Percentiles rank a stretch among this genome's conserved stretches.
Evolutionary conservation across 2,113 vertebrate species (phyloP).

Genomic region (Noctilio leporinus): DNA sequence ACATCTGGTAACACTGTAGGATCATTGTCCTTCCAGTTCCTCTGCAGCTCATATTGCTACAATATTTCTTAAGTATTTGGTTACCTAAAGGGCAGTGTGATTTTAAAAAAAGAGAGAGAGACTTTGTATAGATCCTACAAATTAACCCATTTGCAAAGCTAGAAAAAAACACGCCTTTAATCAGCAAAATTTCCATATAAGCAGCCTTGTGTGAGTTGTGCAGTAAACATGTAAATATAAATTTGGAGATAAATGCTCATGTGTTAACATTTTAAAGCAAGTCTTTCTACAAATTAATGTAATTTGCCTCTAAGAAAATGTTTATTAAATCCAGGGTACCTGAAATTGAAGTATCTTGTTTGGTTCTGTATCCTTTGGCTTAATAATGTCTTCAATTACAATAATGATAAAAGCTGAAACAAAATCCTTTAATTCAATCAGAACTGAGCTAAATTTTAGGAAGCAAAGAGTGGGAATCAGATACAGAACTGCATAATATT

Average conservation of each 20-base stretch:
- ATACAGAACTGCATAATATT: slow-evolving; percentile 71
- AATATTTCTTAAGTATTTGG: slow-evolving; percentile 92
- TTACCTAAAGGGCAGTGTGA: slow-evolving; percentile 89
- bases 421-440: slow-evolving; percentile 82
- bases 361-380: slow-evolving; percentile 72
- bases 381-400: slow-evolving; percentile 80
- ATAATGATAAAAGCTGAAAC: slow-evolving; percentile 80
- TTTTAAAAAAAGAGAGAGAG: slow-evolving; percentile 72
- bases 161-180: slow-evolving; percentile 73
- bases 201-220: slow-evolving; percentile 48
- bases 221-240: slow-evolving; percentile 44
- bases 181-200: slow-evolving; percentile 72
- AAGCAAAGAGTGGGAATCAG: slow-evolving; percentile 73
- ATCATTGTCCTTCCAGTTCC: slow-evolving; percentile 94
- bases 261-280: slow-evolving; percentile 50
- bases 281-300: slow-evolving; percentile 49
- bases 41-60: slow-evolving; percentile 88
- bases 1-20: slow-evolving; percentile 98
- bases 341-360: slow-evolving; percentile 75
- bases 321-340: slow-evolving; percentile 74
- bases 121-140: slow-evolving; percentile 79
- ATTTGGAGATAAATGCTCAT: slow-evolving; percentile 24
- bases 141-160: slow-evolving; percentile 77
- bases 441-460: slow-evolving; percentile 75
- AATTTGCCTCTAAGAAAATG: slow-evolving; percentile 68